Base-by-base conservation (phyloP, 1,140 invertebrate genomes). In the Chironomus striatipennis region DNA sequence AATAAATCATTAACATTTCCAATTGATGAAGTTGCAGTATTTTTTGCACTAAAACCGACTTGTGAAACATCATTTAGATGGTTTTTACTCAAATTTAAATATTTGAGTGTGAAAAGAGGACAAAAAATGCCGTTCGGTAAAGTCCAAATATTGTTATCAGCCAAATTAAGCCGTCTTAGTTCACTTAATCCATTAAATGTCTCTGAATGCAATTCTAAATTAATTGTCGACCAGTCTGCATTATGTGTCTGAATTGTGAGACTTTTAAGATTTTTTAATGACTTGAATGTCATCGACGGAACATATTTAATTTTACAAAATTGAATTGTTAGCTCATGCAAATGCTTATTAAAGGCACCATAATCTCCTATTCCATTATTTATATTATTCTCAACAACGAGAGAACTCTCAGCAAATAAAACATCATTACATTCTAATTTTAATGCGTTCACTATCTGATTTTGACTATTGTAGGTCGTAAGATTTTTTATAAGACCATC, bases 231-330 rank as follows among this genome's bases (percentile, higher is more conserved):
- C 93, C 93, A 95, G 79, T 93, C 92, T 47, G 90, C 91, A 81
- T 96, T 96, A 82, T 94, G 91, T 10, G 94, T 95, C 77, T 92
- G 87, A 73, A 97, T 87, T 2, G 93, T 94, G 43, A 96, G 85
- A 82, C 94, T 94, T 75, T 91, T 85, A 70, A 96, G 84, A 80
- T 94, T 90, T 65, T 89, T 88, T 12, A 95, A 85, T 3, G 92
- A 92, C 12, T 88, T 87, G 78, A 96, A 94, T 0, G 93, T 91
- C 15, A 91, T 92, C 73, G 92, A 90, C 2, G 93, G 93, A 20
- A 97, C 85, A 79, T 94, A 93, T 43, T 91, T 90, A 75, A 97
- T 91, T 84, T 95, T 95, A 83, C 95, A 97, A 77, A 91, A 93
- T 80, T 96, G 93, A 74, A 97, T 93, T 10, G 90, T 90, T 6